Base-by-base conservation (phyloP, 1,140 invertebrate species). In the Sinella curviseta region DNA sequence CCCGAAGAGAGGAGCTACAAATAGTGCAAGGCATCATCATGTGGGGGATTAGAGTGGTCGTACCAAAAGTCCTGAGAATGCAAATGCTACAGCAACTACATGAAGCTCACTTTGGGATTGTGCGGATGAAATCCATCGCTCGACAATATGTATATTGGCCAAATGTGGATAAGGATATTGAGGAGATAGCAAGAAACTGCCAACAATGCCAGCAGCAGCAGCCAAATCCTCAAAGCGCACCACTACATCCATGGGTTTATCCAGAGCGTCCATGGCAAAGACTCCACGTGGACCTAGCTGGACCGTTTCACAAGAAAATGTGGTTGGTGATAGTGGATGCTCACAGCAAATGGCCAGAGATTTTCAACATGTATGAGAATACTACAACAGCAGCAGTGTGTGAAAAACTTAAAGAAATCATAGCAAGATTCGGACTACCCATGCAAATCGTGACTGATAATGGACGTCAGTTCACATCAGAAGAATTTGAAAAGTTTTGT, bases 1-100 rank as follows among this genome's bases (percentile, higher is more conserved):
- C 17, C n/a, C 70, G 30, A 81, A 81, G 77, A 77, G 79, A 54
- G 76, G 80, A 85, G 17, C 84, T 84, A 39, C 80, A 54, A 16
- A 3, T 85, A 0, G 39, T 73, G 0, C n/a, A 80, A 39, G 39
- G 67, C 30, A 24, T 75, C 30, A 20, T 79, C 14, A 70, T 85
- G 28, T 86, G 84, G 80, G 85, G 85, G 54, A 84, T 85, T 78
- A 79, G 86, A 78, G 83, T 87, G 0, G 78, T 88, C 14, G 83
- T 89, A 57, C 88, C 88, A 0, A 14, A 34, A 30, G 76, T 24
- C 14, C 79, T 87, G 20, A 84, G 80, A 76, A 14, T 76, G n/a
- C n/a, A 81, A 30, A 36, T 86, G 31, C 77, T 87, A 28, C 74
- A 85, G 24, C 83, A 87, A 77, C 82, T 90, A 3, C 88, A 88